Conservation (phyloP, 2,113 vertebrate genomes). For the Nansenia antarctica region DNA sequence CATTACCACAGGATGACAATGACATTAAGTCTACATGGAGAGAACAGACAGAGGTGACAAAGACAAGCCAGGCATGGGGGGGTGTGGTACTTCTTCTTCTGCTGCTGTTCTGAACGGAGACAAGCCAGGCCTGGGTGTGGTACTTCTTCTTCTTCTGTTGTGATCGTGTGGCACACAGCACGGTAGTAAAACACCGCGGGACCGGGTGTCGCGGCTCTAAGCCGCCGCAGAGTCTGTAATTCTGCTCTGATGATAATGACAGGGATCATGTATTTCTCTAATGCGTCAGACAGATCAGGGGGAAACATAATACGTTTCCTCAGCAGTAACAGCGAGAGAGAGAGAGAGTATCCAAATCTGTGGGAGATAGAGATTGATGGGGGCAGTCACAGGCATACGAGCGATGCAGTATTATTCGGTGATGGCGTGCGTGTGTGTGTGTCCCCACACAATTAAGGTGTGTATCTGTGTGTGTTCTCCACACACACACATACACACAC, state of each 20-base stretch:
- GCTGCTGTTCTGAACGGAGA: too few species aligned
- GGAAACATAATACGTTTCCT: neutral
- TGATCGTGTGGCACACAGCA: neutral
- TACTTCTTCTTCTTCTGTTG: too few species aligned
- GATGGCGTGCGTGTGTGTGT: neutral
- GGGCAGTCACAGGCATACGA: neutral
- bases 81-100: too few species aligned
- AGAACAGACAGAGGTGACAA: neutral
- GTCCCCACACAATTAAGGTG: too few species aligned
- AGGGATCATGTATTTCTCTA: neutral
- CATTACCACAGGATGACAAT: slow-evolving; percentile 1
- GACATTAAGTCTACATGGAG: slow-evolving; percentile 23
- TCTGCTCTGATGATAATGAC: neutral
- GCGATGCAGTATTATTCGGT: neutral
- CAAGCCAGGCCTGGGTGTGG: too few species aligned
- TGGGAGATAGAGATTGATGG: neutral
- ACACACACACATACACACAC: too few species aligned
- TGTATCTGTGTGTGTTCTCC: too few species aligned
- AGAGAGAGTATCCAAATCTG: neutral
- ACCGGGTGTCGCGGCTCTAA: neutral
- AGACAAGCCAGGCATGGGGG: too few species aligned
- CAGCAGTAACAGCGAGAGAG: neutral
- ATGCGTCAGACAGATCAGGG: neutral
- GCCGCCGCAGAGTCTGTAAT: neutral
- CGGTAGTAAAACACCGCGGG: too few species aligned